Conservation (phyloP, 2,113 vertebrate species). For the Dolichallabes microphthalmus region DNA sequence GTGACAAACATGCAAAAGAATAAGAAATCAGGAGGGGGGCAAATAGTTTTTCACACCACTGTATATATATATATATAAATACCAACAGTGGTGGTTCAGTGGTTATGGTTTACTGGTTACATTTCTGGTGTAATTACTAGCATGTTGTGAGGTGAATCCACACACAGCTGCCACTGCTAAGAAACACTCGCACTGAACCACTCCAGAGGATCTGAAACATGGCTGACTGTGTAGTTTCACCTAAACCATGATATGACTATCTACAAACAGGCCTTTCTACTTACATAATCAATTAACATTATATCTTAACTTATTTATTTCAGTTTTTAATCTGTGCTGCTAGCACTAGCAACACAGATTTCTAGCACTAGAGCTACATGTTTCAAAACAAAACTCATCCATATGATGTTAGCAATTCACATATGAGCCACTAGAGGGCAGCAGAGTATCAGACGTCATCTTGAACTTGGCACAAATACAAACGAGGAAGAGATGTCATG, state of each 20-base stretch:
- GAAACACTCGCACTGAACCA: neutral
- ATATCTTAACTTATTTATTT: neutral
- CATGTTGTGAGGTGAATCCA: neutral
- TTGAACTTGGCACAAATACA: neutral
- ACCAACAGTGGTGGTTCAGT: neutral
- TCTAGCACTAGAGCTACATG: neutral
- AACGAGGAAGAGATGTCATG: neutral
- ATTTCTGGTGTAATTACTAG: neutral
- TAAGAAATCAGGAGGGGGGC: too few species aligned
- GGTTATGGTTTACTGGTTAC: neutral
- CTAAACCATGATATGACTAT: neutral
- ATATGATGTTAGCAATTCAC: neutral
- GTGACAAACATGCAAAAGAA: too few species aligned
- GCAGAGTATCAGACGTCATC: neutral
- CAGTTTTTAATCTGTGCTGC: neutral
- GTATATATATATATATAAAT: too few species aligned
- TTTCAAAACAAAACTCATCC: neutral
- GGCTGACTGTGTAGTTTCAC: neutral
- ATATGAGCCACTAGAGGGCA: neutral
- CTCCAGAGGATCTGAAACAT: neutral
- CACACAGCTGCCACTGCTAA: neutral
- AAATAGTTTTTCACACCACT: too few species aligned
- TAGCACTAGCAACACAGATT: neutral
- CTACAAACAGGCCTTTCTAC: neutral
- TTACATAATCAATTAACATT: neutral